A percentile compares a stretch with the other conserved stretches of the same genome.
phyloP scores from a whole-genome alignment of 30 jellyfish, hydroid and myxozoan genomes.

The Pelagia noctiluca region DNA sequence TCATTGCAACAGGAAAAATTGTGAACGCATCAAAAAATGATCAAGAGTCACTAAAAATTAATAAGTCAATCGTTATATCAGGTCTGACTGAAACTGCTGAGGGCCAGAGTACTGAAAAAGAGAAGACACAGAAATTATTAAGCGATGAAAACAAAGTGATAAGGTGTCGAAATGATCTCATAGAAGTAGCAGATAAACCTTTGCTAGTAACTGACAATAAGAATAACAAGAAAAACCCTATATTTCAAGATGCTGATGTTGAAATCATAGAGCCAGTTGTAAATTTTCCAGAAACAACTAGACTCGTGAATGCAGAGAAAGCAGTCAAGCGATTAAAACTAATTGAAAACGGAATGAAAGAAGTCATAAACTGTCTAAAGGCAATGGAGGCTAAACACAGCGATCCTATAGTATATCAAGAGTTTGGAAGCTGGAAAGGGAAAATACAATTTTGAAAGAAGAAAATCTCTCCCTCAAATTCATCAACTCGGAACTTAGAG shows the following conservation, averaged over 20 bases:
- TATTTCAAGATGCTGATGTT: neutral
- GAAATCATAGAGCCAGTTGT: neutral
- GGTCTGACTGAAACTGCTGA: slow-evolving; percentile 8
- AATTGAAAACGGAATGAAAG: neutral
- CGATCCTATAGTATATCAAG: slow-evolving; percentile 3
- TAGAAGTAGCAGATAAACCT: neutral
- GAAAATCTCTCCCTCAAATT: neutral
- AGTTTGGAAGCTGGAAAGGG: slow-evolving; percentile 4
- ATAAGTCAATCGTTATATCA: neutral
- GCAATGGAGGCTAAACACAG: slow-evolving; percentile 8
- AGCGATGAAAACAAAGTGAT: neutral
- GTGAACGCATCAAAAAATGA: slow-evolving; percentile 3
- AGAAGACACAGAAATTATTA: neutral
- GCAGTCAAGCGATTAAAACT: neutral
- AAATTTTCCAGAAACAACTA: slow-evolving; percentile 1
- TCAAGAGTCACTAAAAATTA: slow-evolving; percentile 1
- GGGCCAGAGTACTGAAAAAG: slow-evolving; percentile 1
- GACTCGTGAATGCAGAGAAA: neutral
- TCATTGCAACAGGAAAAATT: neutral
- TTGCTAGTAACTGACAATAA: neutral
- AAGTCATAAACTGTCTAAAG: neutral
- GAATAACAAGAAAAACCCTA: neutral
- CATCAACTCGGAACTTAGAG: slow-evolving; percentile 1
- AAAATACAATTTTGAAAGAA: neutral
- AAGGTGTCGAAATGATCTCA: neutral